These are phyloP conservation scores for Holothuria leucospilota DNA, from an alignment of 53 echinoderm and acorn worm species.

Conservation along the genomic window DNA sequence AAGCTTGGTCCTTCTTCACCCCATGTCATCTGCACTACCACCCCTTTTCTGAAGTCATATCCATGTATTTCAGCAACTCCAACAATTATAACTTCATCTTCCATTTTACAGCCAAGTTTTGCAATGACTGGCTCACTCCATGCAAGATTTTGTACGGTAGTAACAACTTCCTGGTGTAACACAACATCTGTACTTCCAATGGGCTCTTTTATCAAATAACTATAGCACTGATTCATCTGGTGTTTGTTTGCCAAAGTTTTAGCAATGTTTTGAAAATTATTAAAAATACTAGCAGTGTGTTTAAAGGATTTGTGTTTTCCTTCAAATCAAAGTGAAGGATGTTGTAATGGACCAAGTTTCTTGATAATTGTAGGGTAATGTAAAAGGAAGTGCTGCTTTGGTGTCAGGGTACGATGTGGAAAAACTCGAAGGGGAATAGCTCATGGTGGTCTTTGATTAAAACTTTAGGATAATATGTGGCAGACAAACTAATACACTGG, in stretches of 20 bases:
- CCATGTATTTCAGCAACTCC: background rate
- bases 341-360: conserved; percentile 39
- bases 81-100: background rate
- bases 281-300: background rate
- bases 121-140: background rate
- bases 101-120: background rate
- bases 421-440: conserved; percentile 20
- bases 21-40: background rate
- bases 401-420: conserved; percentile 34
- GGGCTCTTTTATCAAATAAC: background rate
- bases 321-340: conserved; percentile 48
- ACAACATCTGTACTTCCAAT: background rate
- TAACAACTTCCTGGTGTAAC: background rate
- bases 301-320: conserved; percentile 55
- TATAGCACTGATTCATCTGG: background rate
- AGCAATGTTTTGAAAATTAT: conserved; percentile 47
- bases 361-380: conserved; percentile 36
- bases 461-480: conserved; percentile 21
- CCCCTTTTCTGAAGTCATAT: background rate
- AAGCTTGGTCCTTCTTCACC: background rate
- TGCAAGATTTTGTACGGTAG: background rate
- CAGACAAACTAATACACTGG: conserved; percentile 24
- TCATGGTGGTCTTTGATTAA: conserved; percentile 44
- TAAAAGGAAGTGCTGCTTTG: conserved; percentile 56
- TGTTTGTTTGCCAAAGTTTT: conserved; percentile 49